A percentile compares a stretch with the other conserved stretches of the same genome.
These are phyloP conservation scores for Melanostoma mellinum DNA, from an alignment of 2,888 invertebrate species.

Conservation along the genomic window DNA sequence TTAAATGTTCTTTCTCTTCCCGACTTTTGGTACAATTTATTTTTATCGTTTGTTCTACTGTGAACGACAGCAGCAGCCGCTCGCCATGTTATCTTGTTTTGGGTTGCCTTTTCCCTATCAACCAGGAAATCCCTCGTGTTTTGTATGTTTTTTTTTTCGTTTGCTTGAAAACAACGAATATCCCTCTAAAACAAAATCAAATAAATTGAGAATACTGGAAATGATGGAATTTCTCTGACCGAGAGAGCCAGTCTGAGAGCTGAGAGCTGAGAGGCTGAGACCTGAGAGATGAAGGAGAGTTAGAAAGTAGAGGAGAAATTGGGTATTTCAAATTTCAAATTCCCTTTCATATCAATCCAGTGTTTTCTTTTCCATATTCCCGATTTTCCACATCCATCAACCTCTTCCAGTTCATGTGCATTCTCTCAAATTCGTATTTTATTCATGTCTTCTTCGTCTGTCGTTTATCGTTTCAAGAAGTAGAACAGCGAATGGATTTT, in stretches of 20 bases:
- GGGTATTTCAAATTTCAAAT: not conserved
- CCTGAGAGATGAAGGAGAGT: too few relatives aligned
- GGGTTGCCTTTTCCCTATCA: constrained; percentile 32
- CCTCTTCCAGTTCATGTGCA: not conserved
- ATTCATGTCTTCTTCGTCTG: constrained; percentile 26
- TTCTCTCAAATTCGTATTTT: constrained; percentile 24
- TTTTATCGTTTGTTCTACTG: constrained; percentile 19
- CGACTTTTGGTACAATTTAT: constrained; percentile 14
- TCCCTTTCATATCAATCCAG: not conserved
- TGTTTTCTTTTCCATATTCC: constrained; percentile 24
- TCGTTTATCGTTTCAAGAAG: constrained; percentile 33
- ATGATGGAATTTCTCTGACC: constrained; percentile 13
- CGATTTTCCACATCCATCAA: constrained; percentile 31
- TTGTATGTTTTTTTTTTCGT: constrained; percentile 8
- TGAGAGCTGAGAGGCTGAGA: too few relatives aligned
- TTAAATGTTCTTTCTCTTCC: constrained; percentile 9
- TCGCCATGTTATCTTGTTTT: constrained; percentile 43
- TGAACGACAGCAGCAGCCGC: constrained; percentile 50
- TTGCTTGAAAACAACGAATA: constrained; percentile 29
- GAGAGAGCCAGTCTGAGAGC: not conserved
- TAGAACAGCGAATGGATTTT: constrained; percentile 67
- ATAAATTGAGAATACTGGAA: constrained; percentile 30
- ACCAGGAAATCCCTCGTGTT: constrained; percentile 20
- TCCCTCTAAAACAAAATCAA: constrained; percentile 43
- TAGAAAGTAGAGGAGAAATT: too few relatives aligned